Evolutionary conservation across 2,888 invertebrate genomes (phyloP).

Genomic region (Nysson spinosus): DNA sequence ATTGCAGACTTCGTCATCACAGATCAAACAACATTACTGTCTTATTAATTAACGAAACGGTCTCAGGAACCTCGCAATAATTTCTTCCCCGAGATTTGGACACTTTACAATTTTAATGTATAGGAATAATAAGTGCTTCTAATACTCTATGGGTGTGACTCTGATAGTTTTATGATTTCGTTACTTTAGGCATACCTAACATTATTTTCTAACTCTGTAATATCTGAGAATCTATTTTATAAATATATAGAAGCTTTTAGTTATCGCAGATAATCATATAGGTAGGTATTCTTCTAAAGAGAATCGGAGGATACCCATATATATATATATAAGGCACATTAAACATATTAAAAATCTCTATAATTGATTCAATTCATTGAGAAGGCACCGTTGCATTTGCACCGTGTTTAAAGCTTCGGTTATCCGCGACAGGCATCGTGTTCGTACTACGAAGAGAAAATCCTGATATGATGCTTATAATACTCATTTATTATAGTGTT

Average conservation of each 20-base stretch:
- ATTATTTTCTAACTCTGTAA: slow-evolving; percentile 69
- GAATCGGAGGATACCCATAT: too few species aligned
- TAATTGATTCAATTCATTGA: slow-evolving; percentile 43
- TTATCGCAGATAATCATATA: slow-evolving; percentile 42
- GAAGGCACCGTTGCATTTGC: slow-evolving; percentile 57
- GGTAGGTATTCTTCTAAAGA: too few species aligned
- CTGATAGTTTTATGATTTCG: slow-evolving; percentile 72
- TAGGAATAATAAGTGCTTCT: slow-evolving; percentile 76
- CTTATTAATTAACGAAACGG: slow-evolving; percentile 22
- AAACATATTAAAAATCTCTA: too few species aligned
- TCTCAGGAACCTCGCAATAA: slow-evolving; percentile 58
- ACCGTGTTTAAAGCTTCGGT: slow-evolving; percentile 74
- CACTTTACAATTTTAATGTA: slow-evolving; percentile 54
- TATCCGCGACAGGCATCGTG: slow-evolving; percentile 77
- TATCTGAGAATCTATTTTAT: slow-evolving; percentile 77
- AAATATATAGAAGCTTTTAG: too few species aligned
- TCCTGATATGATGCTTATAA: slow-evolving; percentile 74
- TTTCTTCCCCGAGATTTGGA: slow-evolving; percentile 61
- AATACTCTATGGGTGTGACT: slow-evolving; percentile 69
- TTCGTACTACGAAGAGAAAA: slow-evolving; percentile 61
- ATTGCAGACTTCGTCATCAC: not conserved
- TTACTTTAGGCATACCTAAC: slow-evolving; percentile 69
- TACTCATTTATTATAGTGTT: slow-evolving; percentile 78
- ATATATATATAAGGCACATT: slow-evolving; percentile 53
- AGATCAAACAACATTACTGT: slow-evolving; percentile 8